These are phyloP conservation scores for Philaenus spumarius DNA, from an alignment of 1,140 invertebrate species.

Conservation along the genomic window DNA sequence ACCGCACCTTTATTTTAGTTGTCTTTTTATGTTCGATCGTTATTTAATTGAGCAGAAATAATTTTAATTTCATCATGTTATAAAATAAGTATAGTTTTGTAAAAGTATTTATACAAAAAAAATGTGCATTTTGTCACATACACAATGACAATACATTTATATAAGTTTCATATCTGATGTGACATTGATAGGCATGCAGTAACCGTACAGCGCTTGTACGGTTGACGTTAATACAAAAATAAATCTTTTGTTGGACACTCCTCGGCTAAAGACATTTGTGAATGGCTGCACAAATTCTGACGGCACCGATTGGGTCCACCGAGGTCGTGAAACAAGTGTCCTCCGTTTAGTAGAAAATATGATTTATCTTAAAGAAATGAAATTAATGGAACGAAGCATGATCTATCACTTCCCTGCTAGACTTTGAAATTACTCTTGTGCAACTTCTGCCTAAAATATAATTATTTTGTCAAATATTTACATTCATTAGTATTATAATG, in stretches of 20 bases:
- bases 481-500: background rate
- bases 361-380: constrained; percentile 2
- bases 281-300: constrained; percentile 44
- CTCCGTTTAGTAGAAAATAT: no score
- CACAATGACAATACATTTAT: no score
- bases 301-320: constrained; percentile 20
- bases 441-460: constrained; percentile 22
- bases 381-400: constrained; percentile 12
- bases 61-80: no score
- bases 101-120: no score
- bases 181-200: constrained; percentile 8
- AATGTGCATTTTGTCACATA: no score
- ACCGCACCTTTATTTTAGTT: no score
- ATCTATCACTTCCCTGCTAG: constrained; percentile 16
- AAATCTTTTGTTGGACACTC: background rate
- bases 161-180: no score
- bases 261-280: constrained; percentile 39
- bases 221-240: background rate
- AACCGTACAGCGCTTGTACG: background rate
- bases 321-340: constrained; percentile 21
- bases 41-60: no score
- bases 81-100: no score
- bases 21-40: no score
- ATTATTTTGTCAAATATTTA: constrained; percentile 10
- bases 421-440: constrained; percentile 17